A percentile compares a stretch with the other conserved stretches of the same genome.
Evolutionary conservation across 2,888 invertebrate genomes (phyloP).

Genomic region (Volucella zonaria): DNA sequence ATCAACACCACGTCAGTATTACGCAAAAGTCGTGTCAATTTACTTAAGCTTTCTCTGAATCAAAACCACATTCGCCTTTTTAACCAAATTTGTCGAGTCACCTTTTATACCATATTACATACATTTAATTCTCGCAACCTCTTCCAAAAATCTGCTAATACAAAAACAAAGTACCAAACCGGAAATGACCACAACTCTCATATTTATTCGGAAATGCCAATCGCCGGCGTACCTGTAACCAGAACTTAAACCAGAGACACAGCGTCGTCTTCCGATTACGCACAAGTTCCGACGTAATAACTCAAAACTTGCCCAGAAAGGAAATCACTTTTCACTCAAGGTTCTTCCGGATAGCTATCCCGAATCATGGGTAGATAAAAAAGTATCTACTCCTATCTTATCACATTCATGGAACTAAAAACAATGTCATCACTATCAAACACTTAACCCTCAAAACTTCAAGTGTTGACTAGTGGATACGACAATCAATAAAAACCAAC

Average conservation of each 20-base stretch:
- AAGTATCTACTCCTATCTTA: slow-evolving; percentile 25
- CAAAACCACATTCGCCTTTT: too few relatives aligned
- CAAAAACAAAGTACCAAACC: slow-evolving; percentile 14
- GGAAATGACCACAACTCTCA: slow-evolving; percentile 22
- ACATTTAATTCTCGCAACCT: neutral
- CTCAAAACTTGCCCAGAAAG: slow-evolving; percentile 9
- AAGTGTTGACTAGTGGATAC: slow-evolving; percentile 5
- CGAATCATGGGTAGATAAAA: neutral
- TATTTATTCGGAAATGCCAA: slow-evolving; percentile 43
- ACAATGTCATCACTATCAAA: slow-evolving; percentile 18
- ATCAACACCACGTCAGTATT: too few relatives aligned
- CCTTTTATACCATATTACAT: neutral
- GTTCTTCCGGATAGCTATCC: neutral
- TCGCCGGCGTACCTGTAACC: slow-evolving; percentile 18
- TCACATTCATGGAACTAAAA: slow-evolving; percentile 21
- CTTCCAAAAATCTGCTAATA: slow-evolving; percentile 5
- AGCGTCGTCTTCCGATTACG: slow-evolving; percentile 39
- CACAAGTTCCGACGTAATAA: slow-evolving; percentile 2
- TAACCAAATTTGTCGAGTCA: neutral
- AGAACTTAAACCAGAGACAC: slow-evolving; percentile 27
- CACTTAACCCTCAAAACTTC: slow-evolving; percentile 26
- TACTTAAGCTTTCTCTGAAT: too few relatives aligned
- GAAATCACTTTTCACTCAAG: slow-evolving; percentile 20
- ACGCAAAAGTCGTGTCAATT: too few relatives aligned
- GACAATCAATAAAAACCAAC: slow-evolving; percentile 9